Base-by-base conservation (phyloP, 2,797 vertebrate genomes). In the Hyperoplus immaculatus region DNA sequence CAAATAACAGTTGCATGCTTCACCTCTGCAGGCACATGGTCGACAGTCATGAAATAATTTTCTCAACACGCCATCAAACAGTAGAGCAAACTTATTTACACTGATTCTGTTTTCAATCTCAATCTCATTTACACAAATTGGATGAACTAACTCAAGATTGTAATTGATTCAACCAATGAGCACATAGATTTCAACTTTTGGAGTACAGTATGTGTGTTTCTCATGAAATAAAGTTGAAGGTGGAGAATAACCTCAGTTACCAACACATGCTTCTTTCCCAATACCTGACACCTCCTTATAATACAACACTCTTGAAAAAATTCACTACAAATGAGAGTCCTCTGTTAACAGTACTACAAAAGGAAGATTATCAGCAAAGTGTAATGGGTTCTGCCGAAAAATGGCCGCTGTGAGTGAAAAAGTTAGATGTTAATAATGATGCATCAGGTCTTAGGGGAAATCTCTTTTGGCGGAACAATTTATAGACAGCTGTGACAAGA, bases 1-100 rank as follows among this genome's bases (percentile, higher is more conserved):
- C 39, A 64, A 4, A 36, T 1, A 68, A 45, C 36, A 77, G 78
- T 70, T 83, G 66, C 72, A 51, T 47, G 64, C 62, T 29, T 69
- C 62, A 59, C 15, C 16, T 63, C 59, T 51, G 61, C 15, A 66
- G 54, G 66, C 6, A 29, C 0, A 1, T 4, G 4, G 29, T 36
- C 29, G 36, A 45, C 29, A 64, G 46, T 46, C 12, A 36, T 43
- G n/a, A 47, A 71, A 53, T 1, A 0, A 4, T 42, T 42, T 47
- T 21, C 36, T 36, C 11, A 39, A 16, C 64, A 45, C 5, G 21
- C 55, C 15, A 55, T 47, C 16, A 12, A 15, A 18, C 36, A 55
- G 38, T 10, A 38, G 14, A 13, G 5, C 41, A 6, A 41, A 55
- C 13, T 2, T 0, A 57, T 63, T 42, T 15, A 5, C 43, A 61